These are phyloP conservation scores for Hippocampus mohnikei DNA, from an alignment of 2,113 vertebrate species.

Conservation along the genomic window DNA sequence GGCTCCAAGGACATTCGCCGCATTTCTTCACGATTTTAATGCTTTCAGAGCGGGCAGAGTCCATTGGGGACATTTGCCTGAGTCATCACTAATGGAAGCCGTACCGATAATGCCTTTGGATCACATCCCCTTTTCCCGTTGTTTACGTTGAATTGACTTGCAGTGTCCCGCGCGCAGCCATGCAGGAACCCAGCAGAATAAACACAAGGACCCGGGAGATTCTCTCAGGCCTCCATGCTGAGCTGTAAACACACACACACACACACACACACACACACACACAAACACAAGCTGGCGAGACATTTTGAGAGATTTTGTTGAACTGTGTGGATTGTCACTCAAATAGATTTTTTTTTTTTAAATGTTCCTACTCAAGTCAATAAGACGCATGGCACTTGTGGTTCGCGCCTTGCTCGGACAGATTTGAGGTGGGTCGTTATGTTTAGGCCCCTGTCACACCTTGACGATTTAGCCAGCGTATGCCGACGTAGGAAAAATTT, in stretches of 20 bases:
- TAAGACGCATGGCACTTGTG: neutral
- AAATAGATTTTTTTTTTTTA: neutral
- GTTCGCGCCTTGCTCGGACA: neutral
- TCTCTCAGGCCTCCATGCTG: conserved; percentile 45
- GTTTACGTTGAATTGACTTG: conserved; percentile 64
- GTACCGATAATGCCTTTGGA: conserved; percentile 29
- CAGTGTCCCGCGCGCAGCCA: conserved; percentile 53
- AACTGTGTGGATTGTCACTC: conserved; percentile 15
- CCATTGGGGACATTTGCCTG: conserved; percentile 15
- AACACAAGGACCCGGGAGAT: conserved; percentile 59
- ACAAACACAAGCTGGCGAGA: conserved; percentile 24
- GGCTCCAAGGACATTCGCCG: conserved; percentile 18
- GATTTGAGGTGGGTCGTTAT: neutral
- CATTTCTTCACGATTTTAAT: conserved; percentile 38
- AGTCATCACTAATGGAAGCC: conserved; percentile 19
- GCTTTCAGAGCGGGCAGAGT: conserved; percentile 34
- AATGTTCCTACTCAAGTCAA: neutral
- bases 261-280: conserved; percentile 48
- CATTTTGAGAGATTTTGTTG: conserved; percentile 26
- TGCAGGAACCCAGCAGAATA: conserved; percentile 66
- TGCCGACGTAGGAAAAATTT: too few species aligned
- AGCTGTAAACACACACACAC: conserved; percentile 44
- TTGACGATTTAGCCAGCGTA: too few species aligned
- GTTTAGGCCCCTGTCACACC: too few species aligned
- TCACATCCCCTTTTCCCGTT: conserved; percentile 51